Evolutionary conservation across 2,888 invertebrate genomes (phyloP).

Genomic region (Rugalucina vietnamica): DNA sequence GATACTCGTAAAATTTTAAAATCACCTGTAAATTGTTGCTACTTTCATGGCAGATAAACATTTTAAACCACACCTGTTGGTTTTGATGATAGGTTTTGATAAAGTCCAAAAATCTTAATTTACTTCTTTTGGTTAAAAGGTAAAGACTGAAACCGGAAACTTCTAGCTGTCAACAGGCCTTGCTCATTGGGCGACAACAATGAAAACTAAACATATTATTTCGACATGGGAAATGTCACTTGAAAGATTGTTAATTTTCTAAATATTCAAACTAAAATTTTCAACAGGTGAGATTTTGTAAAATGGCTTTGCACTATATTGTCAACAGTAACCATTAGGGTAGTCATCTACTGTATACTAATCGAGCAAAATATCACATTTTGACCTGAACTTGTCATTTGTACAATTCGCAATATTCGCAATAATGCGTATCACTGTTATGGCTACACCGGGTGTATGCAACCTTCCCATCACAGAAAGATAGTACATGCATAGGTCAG

Average conservation of each 20-base stretch:
- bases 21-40: slow-evolving; percentile 61
- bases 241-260: neutral
- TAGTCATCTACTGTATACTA: too few species aligned
- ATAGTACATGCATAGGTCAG: too few species aligned
- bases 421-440: too few species aligned
- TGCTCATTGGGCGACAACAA: neutral
- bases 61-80: slow-evolving; percentile 54
- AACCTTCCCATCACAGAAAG: too few species aligned
- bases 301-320: too few species aligned
- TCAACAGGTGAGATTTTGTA: too few species aligned
- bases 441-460: too few species aligned
- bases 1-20: slow-evolving; percentile 54
- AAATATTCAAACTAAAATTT: too few species aligned
- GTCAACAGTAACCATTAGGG: too few species aligned
- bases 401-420: too few species aligned
- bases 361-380: too few species aligned
- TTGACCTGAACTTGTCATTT: too few species aligned
- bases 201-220: neutral
- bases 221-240: neutral
- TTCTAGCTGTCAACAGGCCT: slow-evolving; percentile 39
- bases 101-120: slow-evolving; percentile 61
- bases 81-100: slow-evolving; percentile 55
- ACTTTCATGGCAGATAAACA: slow-evolving; percentile 45
- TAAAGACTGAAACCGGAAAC: slow-evolving; percentile 36
- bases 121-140: slow-evolving; percentile 31